Evolutionary conservation across 23 tunicate genomes (phyloP).

Genomic region (Trididemnum miniatum): DNA sequence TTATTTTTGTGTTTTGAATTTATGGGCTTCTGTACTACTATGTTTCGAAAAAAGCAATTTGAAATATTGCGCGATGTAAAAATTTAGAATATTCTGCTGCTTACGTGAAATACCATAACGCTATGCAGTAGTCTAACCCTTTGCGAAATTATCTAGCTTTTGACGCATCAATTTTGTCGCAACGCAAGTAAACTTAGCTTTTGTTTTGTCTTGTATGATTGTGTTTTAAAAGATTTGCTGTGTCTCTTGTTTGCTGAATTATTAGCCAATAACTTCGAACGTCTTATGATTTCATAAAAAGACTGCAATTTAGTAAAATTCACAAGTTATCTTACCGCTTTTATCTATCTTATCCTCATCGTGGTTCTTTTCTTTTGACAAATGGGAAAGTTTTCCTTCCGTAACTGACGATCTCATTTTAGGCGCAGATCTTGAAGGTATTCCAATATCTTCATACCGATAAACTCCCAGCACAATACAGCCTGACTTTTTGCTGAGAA

Average conservation of each 20-base stretch:
- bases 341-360: not conserved
- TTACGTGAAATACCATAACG: too few species aligned
- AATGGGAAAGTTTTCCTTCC: not conserved
- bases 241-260: not conserved
- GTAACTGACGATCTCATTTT: not conserved
- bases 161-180: too few species aligned
- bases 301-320: not conserved
- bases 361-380: not conserved
- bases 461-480: conserved; percentile 78
- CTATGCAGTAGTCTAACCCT: too few species aligned
- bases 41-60: too few species aligned
- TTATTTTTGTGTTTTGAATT: too few species aligned
- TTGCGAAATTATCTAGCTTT: too few species aligned
- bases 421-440: not conserved
- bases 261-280: not conserved
- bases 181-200: too few species aligned
- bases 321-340: not conserved
- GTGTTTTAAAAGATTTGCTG: too few species aligned
- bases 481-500: conserved; percentile 52
- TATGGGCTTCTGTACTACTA: too few species aligned
- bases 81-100: too few species aligned
- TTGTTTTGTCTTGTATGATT: too few species aligned
- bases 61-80: too few species aligned
- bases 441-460: conserved; percentile 29
- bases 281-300: not conserved